Evolutionary conservation across 2,888 invertebrate genomes (phyloP), one percentile per base, ranked within the genome.

Genomic region (Drosophila greeni): DNA sequence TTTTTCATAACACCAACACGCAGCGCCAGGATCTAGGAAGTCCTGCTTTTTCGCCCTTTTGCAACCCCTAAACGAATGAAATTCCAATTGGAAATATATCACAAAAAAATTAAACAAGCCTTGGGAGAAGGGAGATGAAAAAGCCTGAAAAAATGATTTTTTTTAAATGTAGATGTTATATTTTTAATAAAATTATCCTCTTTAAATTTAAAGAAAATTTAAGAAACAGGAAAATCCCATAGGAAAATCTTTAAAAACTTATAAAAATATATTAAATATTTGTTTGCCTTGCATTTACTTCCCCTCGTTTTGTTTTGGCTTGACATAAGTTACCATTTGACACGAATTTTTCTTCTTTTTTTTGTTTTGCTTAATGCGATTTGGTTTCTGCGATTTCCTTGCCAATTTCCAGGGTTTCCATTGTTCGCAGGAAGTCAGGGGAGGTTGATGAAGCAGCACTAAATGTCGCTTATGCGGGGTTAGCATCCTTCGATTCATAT

Each of bases 21-120:
- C 36, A 56, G 34, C 48, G 48, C 20, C 64, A 55, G 72, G 54
- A 69, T 71, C 74, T 64, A 71, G 56, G 43, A 37, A 67, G 61
- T 52, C 36, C 51, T 45, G n/a, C 33, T 51, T 33, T 14, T 20
- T n/a, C n/a, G 49, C 29, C 11, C 31, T n/a, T 33, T 73, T 69
- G 43, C 73, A 67, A 72, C 71, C 71, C 71, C 72, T 48, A 59
- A 55, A 43, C 16, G 8, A 26, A 37, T 8, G 14, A 14, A 24
- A 34, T 51, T 70, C 71, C 64, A 62, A 45, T 62, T 70, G 71
- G 64, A 54, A 52, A 31, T 18, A 52, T 37, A 29, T 34, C 3
- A 23, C 3, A 23, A 23, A 7, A 5, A 14, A 37, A 24, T 16
- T n/a, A 18, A 20, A 23, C 59, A 16, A 36, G 37, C n/a, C 18